Base-by-base conservation (phyloP, 2,113 vertebrate species). In the Xenopus laevis region DNA sequence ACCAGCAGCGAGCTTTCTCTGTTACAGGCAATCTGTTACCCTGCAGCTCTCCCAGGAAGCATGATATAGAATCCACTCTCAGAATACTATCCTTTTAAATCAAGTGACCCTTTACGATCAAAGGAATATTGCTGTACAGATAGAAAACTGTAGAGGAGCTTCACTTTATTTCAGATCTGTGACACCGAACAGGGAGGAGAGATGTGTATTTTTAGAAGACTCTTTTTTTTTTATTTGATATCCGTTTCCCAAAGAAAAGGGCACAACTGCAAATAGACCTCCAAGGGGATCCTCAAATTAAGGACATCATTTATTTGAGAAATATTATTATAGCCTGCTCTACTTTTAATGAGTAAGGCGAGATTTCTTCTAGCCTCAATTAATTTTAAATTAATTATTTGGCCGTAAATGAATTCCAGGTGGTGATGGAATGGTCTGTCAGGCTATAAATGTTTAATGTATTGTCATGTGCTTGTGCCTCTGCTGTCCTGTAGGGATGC, bases 141-240 rank as follows among this genome's bases (percentile, higher is more conserved):
- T 3, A 74, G 17, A 78, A 67, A 72, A 79, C 45, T 55, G 69
- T 17, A 65, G 21, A 79, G 70, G 74, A 79, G 53, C 65, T 45
- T 79, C 79, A 74, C 33, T 77, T 82, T 72, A 83, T 85, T 82
- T 83, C 77, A 80, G 76, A 82, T 82, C 75, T 78, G 75, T 74
- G 57, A 72, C 69, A 84, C 79, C 78, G 74, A 69, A 64, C 81
- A 81, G 84, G 59, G 69, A 74, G 69, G 63, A 80, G 81, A 83
- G 83, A 81, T 82, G 74, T 71, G 1, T 85, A 91, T 91, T 92
- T 93, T 93, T 89, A 93, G 85, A 61, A 73, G 7, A 13, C 17
- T 77, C 72, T 79, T 64, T 71, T 81, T 82, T 80, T 71, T 62
- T 55, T 27, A 27, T 71, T 62, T 55, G 1, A 27, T 27, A 27